A percentile compares a stretch with the other conserved stretches of the same genome.
Conservation (phyloP, 2,113 vertebrate genomes). For the Pachyramphus minor region DNA sequence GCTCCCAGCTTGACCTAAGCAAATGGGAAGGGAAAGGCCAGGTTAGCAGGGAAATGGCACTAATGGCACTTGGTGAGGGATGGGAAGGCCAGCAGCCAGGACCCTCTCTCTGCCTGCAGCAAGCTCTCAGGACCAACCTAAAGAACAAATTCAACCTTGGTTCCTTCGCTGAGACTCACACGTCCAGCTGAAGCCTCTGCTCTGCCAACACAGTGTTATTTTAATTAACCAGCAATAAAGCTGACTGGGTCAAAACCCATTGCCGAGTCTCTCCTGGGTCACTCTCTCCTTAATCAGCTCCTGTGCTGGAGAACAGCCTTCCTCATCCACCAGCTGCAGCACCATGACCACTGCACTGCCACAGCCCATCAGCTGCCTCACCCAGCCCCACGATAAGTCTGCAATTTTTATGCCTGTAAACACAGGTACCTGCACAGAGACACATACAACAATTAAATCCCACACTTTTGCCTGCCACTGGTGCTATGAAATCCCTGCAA, state of each 20-base stretch:
- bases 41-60: not conserved
- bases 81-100: not conserved
- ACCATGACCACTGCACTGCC: fast-evolving
- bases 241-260: not conserved
- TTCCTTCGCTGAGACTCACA: not conserved
- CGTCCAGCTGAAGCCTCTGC: not conserved
- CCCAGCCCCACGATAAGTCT: not conserved
- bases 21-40: not conserved
- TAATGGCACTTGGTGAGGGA: fast-evolving
- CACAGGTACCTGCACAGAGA: not conserved
- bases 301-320: not conserved
- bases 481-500: not conserved
- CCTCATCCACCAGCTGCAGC: not conserved
- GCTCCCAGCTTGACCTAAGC: constrained; percentile 96
- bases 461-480: fast-evolving
- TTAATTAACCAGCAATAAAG: not conserved
- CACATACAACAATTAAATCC: not conserved
- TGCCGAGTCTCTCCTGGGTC: not conserved
- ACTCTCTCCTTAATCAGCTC: not conserved
- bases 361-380: not conserved
- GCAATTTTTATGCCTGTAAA: not conserved
- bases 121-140: not conserved
- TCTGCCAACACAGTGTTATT: not conserved
- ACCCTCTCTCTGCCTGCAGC: not conserved
- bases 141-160: not conserved